Conservation (phyloP, 2,797 vertebrate species). For the Melanotaenia boesemani region DNA sequence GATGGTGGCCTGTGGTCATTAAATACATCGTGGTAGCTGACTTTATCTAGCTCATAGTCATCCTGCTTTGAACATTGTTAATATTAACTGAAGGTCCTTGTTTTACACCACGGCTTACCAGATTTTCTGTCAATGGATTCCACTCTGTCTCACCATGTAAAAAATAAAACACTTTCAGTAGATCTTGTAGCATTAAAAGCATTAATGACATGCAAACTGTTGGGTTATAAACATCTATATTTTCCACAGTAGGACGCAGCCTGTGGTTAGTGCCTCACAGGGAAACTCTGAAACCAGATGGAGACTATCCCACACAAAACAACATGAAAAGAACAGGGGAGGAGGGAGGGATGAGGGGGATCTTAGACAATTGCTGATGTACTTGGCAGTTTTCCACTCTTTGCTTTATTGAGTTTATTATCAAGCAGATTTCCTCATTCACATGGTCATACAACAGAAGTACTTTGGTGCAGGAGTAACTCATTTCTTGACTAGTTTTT, state of each 20-base stretch:
- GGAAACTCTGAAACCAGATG: slow-evolving; percentile 75
- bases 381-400: slow-evolving; percentile 62
- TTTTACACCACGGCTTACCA: slow-evolving; percentile 16
- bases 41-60: slow-evolving; percentile 9
- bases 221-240: slow-evolving; percentile 61
- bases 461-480: slow-evolving; percentile 12
- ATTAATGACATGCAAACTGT: slow-evolving; percentile 64
- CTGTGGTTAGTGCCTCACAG: slow-evolving; percentile 67
- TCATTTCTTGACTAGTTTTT: slow-evolving; percentile 19
- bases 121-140: slow-evolving; percentile 35
- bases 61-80: slow-evolving; percentile 23
- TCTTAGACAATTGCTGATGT: slow-evolving; percentile 51
- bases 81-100: slow-evolving; percentile 26
- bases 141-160: slow-evolving; percentile 44
- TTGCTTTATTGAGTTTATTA: slow-evolving; percentile 50
- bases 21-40: not conserved
- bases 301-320: slow-evolving; percentile 69
- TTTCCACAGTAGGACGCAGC: slow-evolving; percentile 66
- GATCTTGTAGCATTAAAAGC: slow-evolving; percentile 41
- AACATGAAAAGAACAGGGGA: slow-evolving; percentile 49
- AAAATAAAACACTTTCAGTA: slow-evolving; percentile 48
- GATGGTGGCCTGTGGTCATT: too few species aligned
- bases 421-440: slow-evolving; percentile 37
- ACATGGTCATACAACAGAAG: slow-evolving; percentile 26
- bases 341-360: slow-evolving; percentile 25